Percentiles rank a stretch among this genome's conserved stretches.
phyloP scores from a whole-genome alignment of 2,797 vertebrate genomes.

The Dallia pectoralis region DNA sequence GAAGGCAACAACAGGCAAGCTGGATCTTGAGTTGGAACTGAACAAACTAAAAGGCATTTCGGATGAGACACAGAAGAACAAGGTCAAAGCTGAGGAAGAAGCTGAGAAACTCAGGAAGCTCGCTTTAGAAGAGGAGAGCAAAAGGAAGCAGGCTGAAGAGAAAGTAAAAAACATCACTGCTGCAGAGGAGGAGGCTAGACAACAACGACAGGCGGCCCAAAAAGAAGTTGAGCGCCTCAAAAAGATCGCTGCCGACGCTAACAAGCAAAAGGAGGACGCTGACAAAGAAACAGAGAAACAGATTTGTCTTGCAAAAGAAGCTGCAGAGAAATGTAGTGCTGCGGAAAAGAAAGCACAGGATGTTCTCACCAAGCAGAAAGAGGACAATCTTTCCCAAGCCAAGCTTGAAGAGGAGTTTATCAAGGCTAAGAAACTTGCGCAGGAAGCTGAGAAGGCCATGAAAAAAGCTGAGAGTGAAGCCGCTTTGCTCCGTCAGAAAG shows the following conservation, averaged over 20 bases:
- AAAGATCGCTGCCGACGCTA: conserved; percentile 84
- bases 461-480: conserved; percentile 86
- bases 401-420: conserved; percentile 83
- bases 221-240: conserved; percentile 88
- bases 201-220: conserved; percentile 84
- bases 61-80: conserved; percentile 85
- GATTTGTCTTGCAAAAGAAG: conserved; percentile 85
- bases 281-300: conserved; percentile 87
- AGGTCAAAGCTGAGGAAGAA: conserved; percentile 84
- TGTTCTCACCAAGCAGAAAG: conserved; percentile 85
- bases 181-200: conserved; percentile 86
- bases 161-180: conserved; percentile 86
- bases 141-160: conserved; percentile 88
- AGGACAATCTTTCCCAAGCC: conserved; percentile 83
- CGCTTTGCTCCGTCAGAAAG: conserved; percentile 77
- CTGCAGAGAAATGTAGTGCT: conserved; percentile 80
- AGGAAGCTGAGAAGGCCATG: conserved; percentile 85
- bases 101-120: conserved; percentile 83
- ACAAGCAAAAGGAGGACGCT: conserved; percentile 82
- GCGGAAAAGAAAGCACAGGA: conserved; percentile 88
- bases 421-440: conserved; percentile 78
- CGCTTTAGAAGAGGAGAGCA: conserved; percentile 84
- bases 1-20: conserved; percentile 84
- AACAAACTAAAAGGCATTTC: conserved; percentile 83
- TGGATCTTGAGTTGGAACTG: conserved; percentile 86